Conservation (phyloP, 2,888 invertebrate genomes). For the Antitype chi region DNA sequence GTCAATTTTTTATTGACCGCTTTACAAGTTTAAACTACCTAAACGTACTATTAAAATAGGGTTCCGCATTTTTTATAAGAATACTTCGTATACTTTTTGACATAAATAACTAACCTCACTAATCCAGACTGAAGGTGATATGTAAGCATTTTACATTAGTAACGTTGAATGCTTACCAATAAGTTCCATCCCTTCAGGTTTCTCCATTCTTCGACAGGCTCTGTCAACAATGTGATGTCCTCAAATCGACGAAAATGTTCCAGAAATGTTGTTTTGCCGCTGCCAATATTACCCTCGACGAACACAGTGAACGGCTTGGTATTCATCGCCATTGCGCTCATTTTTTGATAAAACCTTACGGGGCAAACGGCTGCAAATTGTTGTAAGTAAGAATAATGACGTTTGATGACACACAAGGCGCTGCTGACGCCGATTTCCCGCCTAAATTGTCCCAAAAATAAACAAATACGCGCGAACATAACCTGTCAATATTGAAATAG, state of each 20-base stretch:
- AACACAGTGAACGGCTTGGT: slow-evolving; percentile 94
- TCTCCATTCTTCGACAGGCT: slow-evolving; percentile 97
- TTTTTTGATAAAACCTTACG: slow-evolving; percentile 72
- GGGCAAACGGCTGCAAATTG: slow-evolving; percentile 63
- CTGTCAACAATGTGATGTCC: slow-evolving; percentile 92
- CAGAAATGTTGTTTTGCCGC: slow-evolving; percentile 97
- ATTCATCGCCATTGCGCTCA: slow-evolving; percentile 76
- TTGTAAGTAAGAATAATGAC: not conserved
- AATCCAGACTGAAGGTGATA: not conserved
- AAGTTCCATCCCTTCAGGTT: slow-evolving; percentile 95
- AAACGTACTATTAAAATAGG: not conserved
- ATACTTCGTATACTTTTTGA: not conserved
- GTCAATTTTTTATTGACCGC: no score
- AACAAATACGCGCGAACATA: slow-evolving; percentile 75
- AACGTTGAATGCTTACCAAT: slow-evolving; percentile 84
- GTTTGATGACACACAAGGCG: slow-evolving; percentile 21
- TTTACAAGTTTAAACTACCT: not conserved
- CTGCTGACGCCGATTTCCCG: slow-evolving; percentile 75
- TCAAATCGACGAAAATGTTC: slow-evolving; percentile 94
- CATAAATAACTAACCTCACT: not conserved
- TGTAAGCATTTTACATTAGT: not conserved
- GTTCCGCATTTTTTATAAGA: not conserved
- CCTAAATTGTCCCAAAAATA: slow-evolving; percentile 78
- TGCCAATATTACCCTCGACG: slow-evolving; percentile 97
- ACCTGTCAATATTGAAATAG: slow-evolving; percentile 72